phyloP scores from a whole-genome alignment of 1,140 invertebrate species.

The Drosophila santomea region DNA sequence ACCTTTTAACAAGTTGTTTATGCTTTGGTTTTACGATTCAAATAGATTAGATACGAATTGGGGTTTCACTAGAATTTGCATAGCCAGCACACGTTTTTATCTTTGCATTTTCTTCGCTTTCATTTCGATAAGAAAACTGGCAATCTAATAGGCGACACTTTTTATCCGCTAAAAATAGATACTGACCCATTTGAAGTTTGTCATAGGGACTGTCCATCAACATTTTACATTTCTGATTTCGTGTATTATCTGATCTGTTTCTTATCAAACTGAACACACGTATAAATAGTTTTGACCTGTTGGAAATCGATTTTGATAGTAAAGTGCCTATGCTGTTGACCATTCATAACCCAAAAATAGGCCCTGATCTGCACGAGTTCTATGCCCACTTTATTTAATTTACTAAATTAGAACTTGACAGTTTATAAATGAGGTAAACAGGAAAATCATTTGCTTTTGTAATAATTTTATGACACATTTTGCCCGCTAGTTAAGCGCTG shows the following conservation, averaged over 20 bases:
- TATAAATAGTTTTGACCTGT: slow-evolving; percentile 7
- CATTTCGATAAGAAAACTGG: slow-evolving; percentile 35
- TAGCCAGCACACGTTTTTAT: slow-evolving; percentile 35
- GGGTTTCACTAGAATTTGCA: slow-evolving; percentile 45
- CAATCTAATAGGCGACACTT: slow-evolving; percentile 26
- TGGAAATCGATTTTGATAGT: neutral
- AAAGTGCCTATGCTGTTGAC: neutral
- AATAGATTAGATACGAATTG: slow-evolving; percentile 26
- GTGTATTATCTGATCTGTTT: slow-evolving; percentile 5
- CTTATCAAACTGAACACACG: neutral
- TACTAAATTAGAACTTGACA: slow-evolving; percentile 25
- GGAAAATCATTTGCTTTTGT: slow-evolving; percentile 4
- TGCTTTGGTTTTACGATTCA: slow-evolving; percentile 24
- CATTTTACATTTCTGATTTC: neutral
- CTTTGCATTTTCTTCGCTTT: slow-evolving; percentile 24
- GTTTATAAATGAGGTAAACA: slow-evolving; percentile 11
- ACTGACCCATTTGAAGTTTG: slow-evolving; percentile 20
- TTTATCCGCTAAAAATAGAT: slow-evolving; percentile 25
- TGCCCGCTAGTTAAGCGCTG: slow-evolving; percentile 15
- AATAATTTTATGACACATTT: slow-evolving; percentile 34
- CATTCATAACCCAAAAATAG: slow-evolving; percentile 31
- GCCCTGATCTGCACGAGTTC: slow-evolving; percentile 10
- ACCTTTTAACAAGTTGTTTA: slow-evolving; percentile 36
- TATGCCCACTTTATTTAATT: neutral
- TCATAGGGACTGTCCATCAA: slow-evolving; percentile 6